These are phyloP conservation scores for Colletes collaris DNA, from an alignment of 2,888 invertebrate species.

Conservation along the genomic window DNA sequence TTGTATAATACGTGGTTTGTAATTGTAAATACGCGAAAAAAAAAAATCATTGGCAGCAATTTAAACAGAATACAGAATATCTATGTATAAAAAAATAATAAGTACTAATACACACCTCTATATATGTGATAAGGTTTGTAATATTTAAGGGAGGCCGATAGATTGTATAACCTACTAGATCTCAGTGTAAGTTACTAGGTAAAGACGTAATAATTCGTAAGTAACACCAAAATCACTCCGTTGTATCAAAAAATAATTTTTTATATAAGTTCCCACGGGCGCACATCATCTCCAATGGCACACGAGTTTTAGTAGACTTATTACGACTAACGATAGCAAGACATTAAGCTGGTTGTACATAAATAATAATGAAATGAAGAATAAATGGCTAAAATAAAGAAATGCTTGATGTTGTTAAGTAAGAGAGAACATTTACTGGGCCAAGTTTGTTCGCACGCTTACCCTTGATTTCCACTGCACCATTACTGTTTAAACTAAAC, in stretches of 20 bases:
- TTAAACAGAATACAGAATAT: slow-evolving; percentile 72
- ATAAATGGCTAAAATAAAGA: slow-evolving; percentile 78
- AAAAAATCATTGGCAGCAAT: slow-evolving; percentile 78
- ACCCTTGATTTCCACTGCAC: slow-evolving; percentile 59
- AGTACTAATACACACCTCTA: slow-evolving; percentile 71
- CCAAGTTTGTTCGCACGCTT: slow-evolving; percentile 61
- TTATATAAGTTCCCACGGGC: slow-evolving; percentile 81
- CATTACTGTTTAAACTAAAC: slow-evolving; percentile 35
- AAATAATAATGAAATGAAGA: slow-evolving; percentile 79
- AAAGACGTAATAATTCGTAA: slow-evolving; percentile 76
- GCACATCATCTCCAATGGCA: slow-evolving; percentile 82
- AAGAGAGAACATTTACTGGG: slow-evolving; percentile 72
- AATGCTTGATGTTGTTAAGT: slow-evolving; percentile 80
- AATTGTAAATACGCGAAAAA: slow-evolving; percentile 79
- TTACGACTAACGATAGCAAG: slow-evolving; percentile 71
- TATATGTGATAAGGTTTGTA: slow-evolving; percentile 81
- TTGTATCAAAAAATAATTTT: slow-evolving; percentile 81
- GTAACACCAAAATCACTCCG: slow-evolving; percentile 81
- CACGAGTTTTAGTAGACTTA: slow-evolving; percentile 76
- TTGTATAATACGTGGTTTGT: slow-evolving; percentile 80
- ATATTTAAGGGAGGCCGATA: slow-evolving; percentile 77
- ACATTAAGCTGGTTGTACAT: slow-evolving; percentile 79
- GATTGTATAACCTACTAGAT: slow-evolving; percentile 81
- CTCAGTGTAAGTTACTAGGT: slow-evolving; percentile 80
- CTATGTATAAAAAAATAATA: slow-evolving; percentile 74